Base-by-base conservation (phyloP, 2,797 vertebrate species). In the Melanogrammus aeglefinus region DNA sequence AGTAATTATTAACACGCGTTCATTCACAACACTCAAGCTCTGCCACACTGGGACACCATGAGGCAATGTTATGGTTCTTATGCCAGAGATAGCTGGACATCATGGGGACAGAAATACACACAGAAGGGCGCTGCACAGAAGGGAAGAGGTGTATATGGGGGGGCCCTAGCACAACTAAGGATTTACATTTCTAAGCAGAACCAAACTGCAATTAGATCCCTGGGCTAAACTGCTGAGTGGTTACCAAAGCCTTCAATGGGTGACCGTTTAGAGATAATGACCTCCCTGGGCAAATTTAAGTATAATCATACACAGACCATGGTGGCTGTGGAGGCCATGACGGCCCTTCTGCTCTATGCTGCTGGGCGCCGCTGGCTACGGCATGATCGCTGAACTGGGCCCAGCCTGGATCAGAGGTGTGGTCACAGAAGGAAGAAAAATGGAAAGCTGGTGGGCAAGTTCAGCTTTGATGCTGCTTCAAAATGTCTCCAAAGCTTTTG, bases 21-120 rank as follows among this genome's bases (percentile, higher is more conserved):
- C 74, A 85, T 77, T 78, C 16, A 86, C 76, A 89, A 81, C 84
- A 84, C 70, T 33, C 14, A 82, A 12, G 63, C 57, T 78, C 74
- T 74, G 80, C 85, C 84, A 86, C 63, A 4, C 63, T 27, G 16
- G 74, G 81, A 82, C 78, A 87, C 82, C 81, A 80, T 44, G 75
- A 71, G 78, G 83, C 75, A 79, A 81, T 79, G 82, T 81, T 85
- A 85, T 74, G 84, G 86, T 80, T 76, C 85, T 87, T 86, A 89
- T 87, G 89, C 86, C 87, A 89, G 84, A 85, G 89, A 92, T 91
- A 93, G 88, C 89, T 82, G 88, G 89, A 92, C 90, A 91, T 82
- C 85, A 88, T 84, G 80, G 79, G 82, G 92, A 87, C 91, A 93
- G 90, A 94, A 93, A 93, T 93, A 94, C 81, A 87, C 86, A 88